Base-by-base conservation (phyloP, 2,888 invertebrate genomes). In the Acronicta alni region DNA sequence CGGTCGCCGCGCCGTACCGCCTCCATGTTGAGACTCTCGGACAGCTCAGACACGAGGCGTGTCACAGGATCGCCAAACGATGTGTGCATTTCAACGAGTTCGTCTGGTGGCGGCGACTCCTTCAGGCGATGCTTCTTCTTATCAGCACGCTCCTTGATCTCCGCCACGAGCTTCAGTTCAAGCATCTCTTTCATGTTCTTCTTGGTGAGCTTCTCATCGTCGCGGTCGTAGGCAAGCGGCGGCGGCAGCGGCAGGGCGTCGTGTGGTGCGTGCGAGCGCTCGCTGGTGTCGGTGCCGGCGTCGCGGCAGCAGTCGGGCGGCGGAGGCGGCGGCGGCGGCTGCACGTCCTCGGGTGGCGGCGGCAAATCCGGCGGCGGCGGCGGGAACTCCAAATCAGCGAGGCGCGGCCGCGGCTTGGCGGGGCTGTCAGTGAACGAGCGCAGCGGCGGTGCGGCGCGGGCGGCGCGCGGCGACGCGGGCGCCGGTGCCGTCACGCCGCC, bases 351-450 rank as follows among this genome's bases (percentile, higher is more conserved):
- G 0, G 97, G 96, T 0, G 97, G 97, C 16, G 97, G 97, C 2
- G 97, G 97, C 49, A 97, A 89, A 80, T 97, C 97, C 6, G 96
- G 94, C 0, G 98, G 98, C 0, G 98, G 98, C 16, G 98, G 98
- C 0, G 98, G 98, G 89, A 98, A 98, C 86, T 98, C 98, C 30
- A 98, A 93, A 84, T 98, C 97, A 4, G 97, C 97, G 61, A 97
- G 90, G 0, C 96, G 96, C 0, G 97, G 97, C 64, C 97, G 96
- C 1, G 96, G 94, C 43, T 96, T 95, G 57, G 96, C 97, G 7
- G 97, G 97, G 84, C 96, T 97, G 57, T 96, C 96, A 87, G 96
- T 73, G 74, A 96, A 90, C 60, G 96, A 95, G 68, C 95, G 93
- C n/a, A 95, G 95, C 43, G 86, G 77, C 15, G 85, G 84, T 1